These are phyloP conservation scores for Anagyrus pseudococci DNA, from an alignment of 2,888 invertebrate genomes.

Conservation along the genomic window DNA sequence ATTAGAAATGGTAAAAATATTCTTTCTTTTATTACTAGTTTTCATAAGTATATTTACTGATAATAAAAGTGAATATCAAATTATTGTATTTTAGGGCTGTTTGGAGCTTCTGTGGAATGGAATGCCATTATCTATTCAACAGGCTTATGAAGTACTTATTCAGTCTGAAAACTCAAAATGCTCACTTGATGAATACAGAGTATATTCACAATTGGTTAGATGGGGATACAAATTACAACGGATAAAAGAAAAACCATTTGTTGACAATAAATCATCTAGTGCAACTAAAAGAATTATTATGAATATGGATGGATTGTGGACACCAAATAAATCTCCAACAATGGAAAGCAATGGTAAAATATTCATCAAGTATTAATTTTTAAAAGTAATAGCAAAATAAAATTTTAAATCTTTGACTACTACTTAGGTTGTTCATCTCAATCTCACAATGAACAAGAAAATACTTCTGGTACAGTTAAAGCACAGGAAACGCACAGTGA, in stretches of 20 bases:
- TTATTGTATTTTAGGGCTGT: constrained; percentile 65
- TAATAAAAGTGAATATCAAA: too few relatives aligned
- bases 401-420: background rate
- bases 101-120: constrained; percentile 67
- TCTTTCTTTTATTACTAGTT: too few relatives aligned
- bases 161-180: constrained; percentile 52
- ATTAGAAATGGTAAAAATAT: constrained; percentile 68
- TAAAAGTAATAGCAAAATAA: too few relatives aligned
- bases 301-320: constrained; percentile 54
- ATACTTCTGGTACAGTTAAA: constrained; percentile 22
- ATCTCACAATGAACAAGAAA: constrained; percentile 10
- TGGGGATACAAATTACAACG: constrained; percentile 67
- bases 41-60: too few relatives aligned
- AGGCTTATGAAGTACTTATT: constrained; percentile 69
- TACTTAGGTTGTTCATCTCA: constrained; percentile 20
- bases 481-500: constrained; percentile 24
- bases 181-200: constrained; percentile 65
- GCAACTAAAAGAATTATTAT: constrained; percentile 53
- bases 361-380: background rate
- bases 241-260: constrained; percentile 51
- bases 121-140: constrained; percentile 70
- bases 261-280: constrained; percentile 40
- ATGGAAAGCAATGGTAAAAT: constrained; percentile 29
- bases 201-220: constrained; percentile 67
- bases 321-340: constrained; percentile 40